Evolutionary conservation across 2,888 invertebrate genomes (phyloP), one percentile per base, ranked within the genome.

Genomic region (Clepsis dumicolana): DNA sequence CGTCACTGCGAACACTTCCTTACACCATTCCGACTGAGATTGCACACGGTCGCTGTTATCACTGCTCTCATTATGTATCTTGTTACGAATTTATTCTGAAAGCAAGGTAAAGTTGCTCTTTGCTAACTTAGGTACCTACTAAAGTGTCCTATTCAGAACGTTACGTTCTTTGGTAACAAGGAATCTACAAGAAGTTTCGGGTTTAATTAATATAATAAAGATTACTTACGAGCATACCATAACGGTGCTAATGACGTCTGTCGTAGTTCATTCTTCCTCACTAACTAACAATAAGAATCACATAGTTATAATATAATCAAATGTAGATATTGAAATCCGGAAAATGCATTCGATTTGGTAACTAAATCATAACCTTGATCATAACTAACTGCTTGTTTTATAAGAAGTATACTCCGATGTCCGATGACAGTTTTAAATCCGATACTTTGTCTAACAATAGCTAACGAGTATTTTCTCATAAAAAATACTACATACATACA

Each of bases 11-110:
- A 2, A 7, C 60, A 1, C 65, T 53, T 29, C 72, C 63, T 38
- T 64, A 64, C 56, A 71, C 68, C 73, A 70, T 74, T 74, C 64
- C 68, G 64, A 50, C 69, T 59, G 70, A 77, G 79, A 77, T 78
- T 78, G 77, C 75, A 77, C 75, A 71, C 72, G 54, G 70, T 72
- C 54, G 64, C 63, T 73, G 78, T 77, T 77, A 78, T 80, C 76
- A 76, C 75, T 62, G 70, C 70, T 71, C 78, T 78, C 80, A 78
- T 79, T 77, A 79, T 70, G 75, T 75, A 72, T 79, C 80, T 75
- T 72, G 78, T 79, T 79, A 74, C 75, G 73, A 75, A 77, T 80
- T 80, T 78, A 80, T 71, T 70, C 64, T 56, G 60, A 69, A 71
- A 70, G 70, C 72, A 65, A 75, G 73, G 72, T 73, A 70, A 71